Base-by-base conservation (phyloP, 2,888 invertebrate genomes). In the Chrysodeixis includens region DNA sequence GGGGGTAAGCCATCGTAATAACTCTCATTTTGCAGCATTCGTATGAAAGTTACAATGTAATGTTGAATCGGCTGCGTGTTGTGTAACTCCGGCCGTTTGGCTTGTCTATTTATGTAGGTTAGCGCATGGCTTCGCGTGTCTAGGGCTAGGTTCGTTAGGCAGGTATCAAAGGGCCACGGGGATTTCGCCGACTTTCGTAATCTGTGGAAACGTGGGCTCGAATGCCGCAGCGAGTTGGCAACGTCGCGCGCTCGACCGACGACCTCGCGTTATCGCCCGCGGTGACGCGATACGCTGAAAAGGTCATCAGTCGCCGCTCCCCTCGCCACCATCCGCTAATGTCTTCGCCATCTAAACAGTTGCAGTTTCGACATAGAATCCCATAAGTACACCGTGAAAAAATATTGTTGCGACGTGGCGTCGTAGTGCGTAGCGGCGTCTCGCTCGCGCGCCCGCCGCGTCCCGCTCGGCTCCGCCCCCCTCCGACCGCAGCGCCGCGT, bases 211-310 rank as follows among this genome's bases (percentile, higher is more conserved):
- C 89, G 89, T 90, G 89, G 88, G 88, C 84, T 80, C 79, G 90
- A 90, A 88, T 88, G 86, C 86, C 86, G 84, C 78, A 74, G 86
- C 89, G 92, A 85, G 87, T 88, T 92, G 92, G 94, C 93, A 94
- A 94, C 94, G 91, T 81, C 90, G 93, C 93, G 77, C 88, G 76
- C 85, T 83, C 89, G 91, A 92, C 89, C 93, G 93, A 93, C 94
- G 93, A 92, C 94, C 93, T 93, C 93, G 90, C 84, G 90, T 90
- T 92, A 93, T 93, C 93, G 91, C 91, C 88, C 90, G 91, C 90
- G 88, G 88, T 89, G 92, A 89, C 90, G 91, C 88, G 92, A 89
- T 89, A 88, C 86, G 82, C 83, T 87, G 86, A 88, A 94, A 93
- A 95, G 95, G 93, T 94, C 95, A 92, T 90, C 90, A 91, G 83